phyloP scores from a whole-genome alignment of 2,888 invertebrate genomes.

The Cephus runcator region DNA sequence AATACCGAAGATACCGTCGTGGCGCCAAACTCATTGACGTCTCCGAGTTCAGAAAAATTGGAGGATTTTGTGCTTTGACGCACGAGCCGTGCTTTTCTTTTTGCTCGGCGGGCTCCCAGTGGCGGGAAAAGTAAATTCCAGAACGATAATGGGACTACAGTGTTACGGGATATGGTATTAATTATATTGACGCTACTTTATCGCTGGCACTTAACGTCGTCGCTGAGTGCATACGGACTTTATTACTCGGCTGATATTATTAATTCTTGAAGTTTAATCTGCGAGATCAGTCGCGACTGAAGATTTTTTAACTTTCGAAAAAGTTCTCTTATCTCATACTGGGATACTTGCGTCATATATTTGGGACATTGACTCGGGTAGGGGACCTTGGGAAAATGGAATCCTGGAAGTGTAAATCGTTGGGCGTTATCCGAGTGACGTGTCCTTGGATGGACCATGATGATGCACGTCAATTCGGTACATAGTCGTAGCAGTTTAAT shows the following conservation, averaged over 20 bases:
- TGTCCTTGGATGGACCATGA: not conserved
- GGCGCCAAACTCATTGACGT: conserved; percentile 47
- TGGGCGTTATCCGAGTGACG: not conserved
- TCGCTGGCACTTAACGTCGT: not conserved
- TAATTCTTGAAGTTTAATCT: conserved; percentile 7
- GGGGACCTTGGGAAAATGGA: conserved; percentile 60
- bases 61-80: not conserved
- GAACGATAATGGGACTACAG: not conserved
- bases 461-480: not conserved
- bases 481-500: not conserved
- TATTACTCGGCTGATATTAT: conserved; percentile 3
- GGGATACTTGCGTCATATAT: conserved; percentile 55
- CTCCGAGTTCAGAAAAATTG: not conserved
- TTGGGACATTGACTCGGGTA: conserved; percentile 56
- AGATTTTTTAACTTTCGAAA: conserved; percentile 33
- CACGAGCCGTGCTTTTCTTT: not conserved
- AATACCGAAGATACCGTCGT: conserved; percentile 14
- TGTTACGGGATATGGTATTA: not conserved
- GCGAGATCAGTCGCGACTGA: conserved; percentile 11
- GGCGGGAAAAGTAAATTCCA: not conserved
- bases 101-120: not conserved
- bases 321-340: conserved; percentile 23
- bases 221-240: not conserved
- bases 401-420: not conserved
- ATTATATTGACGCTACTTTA: not conserved